Percentiles rank a stretch among this genome's conserved stretches.
Conservation (phyloP, 2,888 invertebrate species). For the Tiliacea citrago region DNA sequence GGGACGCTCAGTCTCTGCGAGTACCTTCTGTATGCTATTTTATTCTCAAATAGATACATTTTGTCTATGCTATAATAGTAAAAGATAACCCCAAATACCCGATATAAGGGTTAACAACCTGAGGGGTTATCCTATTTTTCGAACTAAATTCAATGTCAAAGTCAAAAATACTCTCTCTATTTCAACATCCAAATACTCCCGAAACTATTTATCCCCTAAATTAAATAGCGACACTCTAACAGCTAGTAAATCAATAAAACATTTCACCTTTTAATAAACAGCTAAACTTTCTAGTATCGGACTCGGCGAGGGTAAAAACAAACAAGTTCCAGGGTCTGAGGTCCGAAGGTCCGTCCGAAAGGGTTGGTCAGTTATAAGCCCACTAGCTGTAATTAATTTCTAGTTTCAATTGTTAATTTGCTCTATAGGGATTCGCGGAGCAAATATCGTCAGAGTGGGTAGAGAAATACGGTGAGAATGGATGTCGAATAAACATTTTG, state of each 20-base stretch:
- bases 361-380: conserved; percentile 80
- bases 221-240: conserved; percentile 20
- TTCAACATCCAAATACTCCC: neutral
- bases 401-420: conserved; percentile 86
- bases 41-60: neutral
- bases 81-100: neutral
- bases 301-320: conserved; percentile 62
- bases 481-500: neutral
- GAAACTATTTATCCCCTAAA: conserved; percentile 6
- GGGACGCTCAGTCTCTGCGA: neutral
- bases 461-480: conserved; percentile 47
- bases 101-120: neutral
- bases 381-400: conserved; percentile 84
- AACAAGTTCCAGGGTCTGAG: conserved; percentile 55
- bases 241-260: conserved; percentile 57
- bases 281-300: conserved; percentile 55
- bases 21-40: neutral
- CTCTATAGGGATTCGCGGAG: conserved; percentile 72
- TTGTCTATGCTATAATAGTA: neutral
- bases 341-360: conserved; percentile 65
- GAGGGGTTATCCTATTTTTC: neutral
- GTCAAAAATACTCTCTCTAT: neutral
- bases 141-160: conserved; percentile 11
- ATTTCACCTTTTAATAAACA: conserved; percentile 52
- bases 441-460: conserved; percentile 58